These are phyloP conservation scores for Schizaphis graminum DNA, from an alignment of 2,888 invertebrate genomes.

Conservation along the genomic window DNA sequence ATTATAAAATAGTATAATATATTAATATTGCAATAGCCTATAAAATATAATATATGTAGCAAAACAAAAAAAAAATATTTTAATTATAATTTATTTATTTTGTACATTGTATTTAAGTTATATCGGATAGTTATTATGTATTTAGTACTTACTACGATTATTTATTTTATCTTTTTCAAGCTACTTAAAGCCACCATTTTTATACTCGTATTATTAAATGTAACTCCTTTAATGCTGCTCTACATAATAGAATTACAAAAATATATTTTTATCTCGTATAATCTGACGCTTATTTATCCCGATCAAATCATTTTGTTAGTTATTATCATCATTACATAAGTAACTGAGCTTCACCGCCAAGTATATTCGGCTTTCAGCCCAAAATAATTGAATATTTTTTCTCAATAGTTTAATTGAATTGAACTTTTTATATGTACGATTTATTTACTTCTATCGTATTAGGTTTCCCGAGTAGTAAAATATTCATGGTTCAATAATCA, in stretches of 20 bases:
- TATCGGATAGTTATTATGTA: neutral
- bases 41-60: too few relatives aligned
- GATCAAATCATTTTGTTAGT: neutral
- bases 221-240: neutral
- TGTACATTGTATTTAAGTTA: neutral
- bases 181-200: too few relatives aligned
- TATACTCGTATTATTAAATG: neutral
- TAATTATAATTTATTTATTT: neutral
- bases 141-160: neutral
- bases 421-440: neutral
- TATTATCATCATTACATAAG: neutral
- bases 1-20: neutral
- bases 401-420: neutral
- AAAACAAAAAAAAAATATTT: too few relatives aligned
- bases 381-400: constrained; percentile 17
- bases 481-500: constrained; percentile 48
- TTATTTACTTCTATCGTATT: neutral
- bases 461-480: neutral
- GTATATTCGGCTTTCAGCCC: neutral
- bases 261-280: neutral
- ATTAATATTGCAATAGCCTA: too few relatives aligned
- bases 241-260: neutral
- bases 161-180: neutral
- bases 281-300: neutral
- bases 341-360: neutral